Evolutionary conservation across 2,888 invertebrate genomes (phyloP), one percentile per base, ranked within the genome.

Genomic region (Nomada flava): DNA sequence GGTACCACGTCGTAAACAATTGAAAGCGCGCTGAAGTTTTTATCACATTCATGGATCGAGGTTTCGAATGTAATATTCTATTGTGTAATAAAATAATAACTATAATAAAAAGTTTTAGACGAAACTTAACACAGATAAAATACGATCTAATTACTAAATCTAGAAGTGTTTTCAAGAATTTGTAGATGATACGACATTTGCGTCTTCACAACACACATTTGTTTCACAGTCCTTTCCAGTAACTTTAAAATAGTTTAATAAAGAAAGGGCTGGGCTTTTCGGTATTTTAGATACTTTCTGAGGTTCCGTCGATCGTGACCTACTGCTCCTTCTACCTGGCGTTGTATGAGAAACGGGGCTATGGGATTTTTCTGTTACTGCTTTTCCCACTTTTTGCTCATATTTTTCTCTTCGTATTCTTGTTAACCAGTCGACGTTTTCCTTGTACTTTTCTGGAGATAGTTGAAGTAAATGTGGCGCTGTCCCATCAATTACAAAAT

Each of bases 401-500:
- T 88, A 92, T 84, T 95, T 95, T 86, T 96, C 95, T 82, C 95
- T 95, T 15, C 96, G 93, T 75, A 96, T 94, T 90, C 95, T 95
- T 0, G 96, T 97, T 64, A 97, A 92, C 97, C 97, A 97, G 92
- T 97, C 96, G 0, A 96, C 94, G 83, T 96, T 95, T 68, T 95
- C 95, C 82, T 95, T 95, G 47, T 94, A 94, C 79, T 96, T 96
- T 47, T 95, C 95, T 0, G 97, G 97, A 0, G 97, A 97, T 95
- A 96, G 96, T 67, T 95, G 94, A 55, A 95, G 94, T 70, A 97
- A 92, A 92, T 97, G 97, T 0, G 97, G 97, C 0, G 97, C 97
- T 53, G 96, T 96, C 0, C 97, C 97, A 88, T 96, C 96, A 18
- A 96, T 86, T 0, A 97, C 97, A 89, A 95, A 98, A 94, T 98